A percentile compares a stretch with the other conserved stretches of the same genome.
Evolutionary conservation across 2,797 vertebrate genomes (phyloP).

Genomic region (Poeciliopsis infans): DNA sequence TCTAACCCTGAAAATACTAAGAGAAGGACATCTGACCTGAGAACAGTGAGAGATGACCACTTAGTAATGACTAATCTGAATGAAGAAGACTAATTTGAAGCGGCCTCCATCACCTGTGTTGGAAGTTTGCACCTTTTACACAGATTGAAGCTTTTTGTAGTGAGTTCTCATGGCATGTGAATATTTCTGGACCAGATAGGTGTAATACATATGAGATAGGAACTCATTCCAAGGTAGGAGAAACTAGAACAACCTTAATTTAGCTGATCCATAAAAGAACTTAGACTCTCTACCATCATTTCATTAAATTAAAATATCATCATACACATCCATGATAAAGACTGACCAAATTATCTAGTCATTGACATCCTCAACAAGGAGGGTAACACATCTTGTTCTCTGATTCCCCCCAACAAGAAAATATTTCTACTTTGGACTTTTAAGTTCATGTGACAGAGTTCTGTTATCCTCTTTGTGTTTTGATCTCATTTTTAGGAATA

Average conservation of each 20-base stretch:
- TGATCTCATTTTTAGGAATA: neutral
- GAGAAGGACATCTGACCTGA: neutral
- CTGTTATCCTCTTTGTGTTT: neutral
- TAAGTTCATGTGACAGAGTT: neutral
- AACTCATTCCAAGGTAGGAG: too few species aligned
- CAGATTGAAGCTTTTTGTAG: neutral
- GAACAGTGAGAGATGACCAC: neutral
- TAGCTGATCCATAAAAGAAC: neutral
- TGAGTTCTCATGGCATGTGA: neutral
- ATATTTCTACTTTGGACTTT: neutral
- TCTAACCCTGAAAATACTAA: neutral
- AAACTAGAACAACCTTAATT: neutral
- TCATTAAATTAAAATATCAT: neutral
- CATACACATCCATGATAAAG: neutral
- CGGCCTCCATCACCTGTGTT: neutral
- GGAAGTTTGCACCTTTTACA: neutral
- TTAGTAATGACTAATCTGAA: neutral
- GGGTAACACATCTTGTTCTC: neutral
- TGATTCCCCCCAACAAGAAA: too few species aligned
- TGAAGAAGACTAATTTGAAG: neutral
- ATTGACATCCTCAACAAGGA: neutral
- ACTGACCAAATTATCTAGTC: neutral
- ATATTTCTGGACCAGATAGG: neutral
- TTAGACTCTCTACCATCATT: neutral
- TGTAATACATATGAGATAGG: neutral